These are phyloP conservation scores for Percopsis omiscomaycus DNA, from an alignment of 2,797 vertebrate genomes.

Conservation along the genomic window DNA sequence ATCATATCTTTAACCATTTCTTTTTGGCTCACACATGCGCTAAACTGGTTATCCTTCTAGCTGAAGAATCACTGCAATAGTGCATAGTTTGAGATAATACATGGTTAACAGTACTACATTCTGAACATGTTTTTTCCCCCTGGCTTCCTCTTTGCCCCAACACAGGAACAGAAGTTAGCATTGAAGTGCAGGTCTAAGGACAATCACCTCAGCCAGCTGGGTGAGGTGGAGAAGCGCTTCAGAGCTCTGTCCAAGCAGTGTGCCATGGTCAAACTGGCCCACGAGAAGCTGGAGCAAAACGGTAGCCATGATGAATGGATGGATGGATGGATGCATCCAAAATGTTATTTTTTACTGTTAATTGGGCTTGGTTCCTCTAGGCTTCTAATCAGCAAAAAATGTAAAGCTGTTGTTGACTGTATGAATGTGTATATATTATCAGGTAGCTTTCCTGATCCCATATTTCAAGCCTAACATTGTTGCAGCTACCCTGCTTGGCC, in stretches of 20 bases:
- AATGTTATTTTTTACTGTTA: background rate
- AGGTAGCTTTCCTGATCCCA: slow-evolving; percentile 25
- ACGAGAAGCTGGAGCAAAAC: slow-evolving; percentile 84
- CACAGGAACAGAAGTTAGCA: slow-evolving; percentile 87
- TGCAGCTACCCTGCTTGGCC: slow-evolving; percentile 27
- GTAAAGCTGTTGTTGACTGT: slow-evolving; percentile 9
- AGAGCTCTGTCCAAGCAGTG: slow-evolving; percentile 75
- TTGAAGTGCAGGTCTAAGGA: slow-evolving; percentile 84
- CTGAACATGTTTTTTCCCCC: too few species aligned
- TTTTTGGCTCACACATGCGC: too few species aligned
- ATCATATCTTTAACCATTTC: too few species aligned
- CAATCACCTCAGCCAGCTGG: slow-evolving; percentile 86
- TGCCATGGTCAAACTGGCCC: slow-evolving; percentile 80
- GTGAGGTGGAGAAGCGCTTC: slow-evolving; percentile 85
- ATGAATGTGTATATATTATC: slow-evolving; percentile 17
- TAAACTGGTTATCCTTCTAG: too few species aligned
- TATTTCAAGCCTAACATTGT: slow-evolving; percentile 26
- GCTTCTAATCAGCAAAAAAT: too few species aligned
- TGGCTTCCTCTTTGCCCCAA: too few species aligned
- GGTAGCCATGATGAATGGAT: slow-evolving; percentile 70
- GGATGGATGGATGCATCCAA: background rate
- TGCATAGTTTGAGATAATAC: too few species aligned
- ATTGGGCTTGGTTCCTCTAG: too few species aligned
- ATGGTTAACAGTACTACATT: too few species aligned
- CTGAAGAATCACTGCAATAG: too few species aligned